phyloP scores from a whole-genome alignment of 2,113 vertebrate species.

The Azemiops feae region DNA sequence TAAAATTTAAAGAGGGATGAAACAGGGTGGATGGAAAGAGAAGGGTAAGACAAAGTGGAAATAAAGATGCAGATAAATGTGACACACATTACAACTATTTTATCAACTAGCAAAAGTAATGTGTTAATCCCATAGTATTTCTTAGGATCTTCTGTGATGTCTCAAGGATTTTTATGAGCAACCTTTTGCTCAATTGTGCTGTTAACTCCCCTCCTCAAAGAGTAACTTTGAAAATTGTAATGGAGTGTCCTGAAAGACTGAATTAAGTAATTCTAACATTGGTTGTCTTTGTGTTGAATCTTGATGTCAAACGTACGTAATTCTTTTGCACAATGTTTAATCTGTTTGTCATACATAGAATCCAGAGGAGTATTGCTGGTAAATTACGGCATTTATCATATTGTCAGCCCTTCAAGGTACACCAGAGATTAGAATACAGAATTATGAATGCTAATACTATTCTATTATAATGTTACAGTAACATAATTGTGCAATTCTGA shows the following conservation, averaged over 20 bases:
- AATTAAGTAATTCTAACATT: neutral
- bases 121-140: neutral
- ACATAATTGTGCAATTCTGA: neutral
- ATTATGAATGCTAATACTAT: neutral
- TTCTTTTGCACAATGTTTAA: neutral
- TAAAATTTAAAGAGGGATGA: neutral
- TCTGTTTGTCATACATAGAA: neutral
- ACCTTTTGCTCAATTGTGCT: neutral
- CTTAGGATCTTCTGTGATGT: neutral
- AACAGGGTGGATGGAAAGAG: neutral
- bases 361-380: neutral
- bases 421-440: neutral
- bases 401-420: neutral
- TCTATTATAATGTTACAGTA: neutral
- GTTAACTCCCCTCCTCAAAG: neutral
- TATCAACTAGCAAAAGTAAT: neutral
- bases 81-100: neutral
- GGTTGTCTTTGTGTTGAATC: neutral
- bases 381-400: neutral
- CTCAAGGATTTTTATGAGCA: neutral
- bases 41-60: neutral
- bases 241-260: neutral
- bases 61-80: neutral
- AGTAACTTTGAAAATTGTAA: neutral
- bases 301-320: neutral